Base-by-base conservation (phyloP, 2,113 vertebrate genomes). In the Proteles cristata region DNA sequence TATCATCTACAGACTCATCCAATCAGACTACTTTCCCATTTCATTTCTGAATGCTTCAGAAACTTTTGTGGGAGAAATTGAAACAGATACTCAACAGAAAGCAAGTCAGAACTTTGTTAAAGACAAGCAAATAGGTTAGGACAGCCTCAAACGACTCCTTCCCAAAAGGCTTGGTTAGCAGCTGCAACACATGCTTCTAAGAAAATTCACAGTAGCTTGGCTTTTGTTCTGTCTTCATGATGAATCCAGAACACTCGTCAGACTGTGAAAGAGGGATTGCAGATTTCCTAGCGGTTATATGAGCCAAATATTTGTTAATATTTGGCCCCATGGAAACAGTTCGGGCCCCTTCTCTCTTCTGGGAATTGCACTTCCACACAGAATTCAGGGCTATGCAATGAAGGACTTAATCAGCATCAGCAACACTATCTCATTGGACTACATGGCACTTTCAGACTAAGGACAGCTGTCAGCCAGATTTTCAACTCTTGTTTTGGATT, bases 261-360 rank as follows among this genome's bases (percentile, higher is more conserved):
- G 53, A 55, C 58, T 73, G 25, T 2, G 65, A n/a, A 15, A 2
- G 11, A 23, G 5, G n/a, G 25, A 53, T 55, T 11, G 6, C 53
- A 65, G 61, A 69, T 82, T 90, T 94, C 90, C 66, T 77, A 39
- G 25, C 55, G 69, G 45, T 90, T 90, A 66, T n/a, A 90, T 58
- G 33, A 84, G 92, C 93, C 81, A 90, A 83, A 94, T n/a, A 23
- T 86, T 91, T 94, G 79, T 88, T 55, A 83, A 94, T n/a, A 23
- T 88, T 91, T 94, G 79, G 53, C 53, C 53, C 90, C 35, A 53
- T 74, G 16, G 73, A 94, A 88, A 21, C 53, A 68, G 79, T 50
- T 35, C 89, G 93, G 33, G 43, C 53, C n/a, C 26, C 12, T 25
- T 55, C 45, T 80, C 39, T 96, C 85, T 83, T 73, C 31, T 21